Conservation (phyloP, 2,113 vertebrate genomes). For the Microtus richardsoni region DNA sequence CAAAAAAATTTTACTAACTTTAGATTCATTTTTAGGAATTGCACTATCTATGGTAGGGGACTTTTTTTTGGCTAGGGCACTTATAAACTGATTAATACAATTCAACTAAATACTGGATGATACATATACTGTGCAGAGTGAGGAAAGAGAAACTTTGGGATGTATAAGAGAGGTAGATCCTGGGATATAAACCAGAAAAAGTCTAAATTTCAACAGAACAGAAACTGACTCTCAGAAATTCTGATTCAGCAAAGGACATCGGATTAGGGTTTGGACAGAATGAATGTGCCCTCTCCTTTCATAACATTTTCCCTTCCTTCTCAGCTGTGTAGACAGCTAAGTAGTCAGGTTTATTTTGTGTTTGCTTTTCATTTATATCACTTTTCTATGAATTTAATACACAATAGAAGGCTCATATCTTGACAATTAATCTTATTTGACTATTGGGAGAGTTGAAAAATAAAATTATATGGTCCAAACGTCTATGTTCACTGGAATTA, state of each 20-base stretch:
- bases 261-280: background rate
- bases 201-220: background rate
- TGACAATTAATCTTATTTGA: slow-evolving; percentile 1
- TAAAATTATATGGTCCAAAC: background rate
- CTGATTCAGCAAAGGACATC: background rate
- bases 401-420: background rate
- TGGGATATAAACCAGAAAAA: too few relatives aligned
- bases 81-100: background rate
- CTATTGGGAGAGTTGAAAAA: background rate
- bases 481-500: background rate
- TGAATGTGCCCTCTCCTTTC: background rate
- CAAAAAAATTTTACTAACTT: background rate
- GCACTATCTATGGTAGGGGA: background rate
- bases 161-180: fast-evolving
- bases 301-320: background rate
- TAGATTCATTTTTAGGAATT: background rate
- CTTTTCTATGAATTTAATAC: background rate
- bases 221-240: background rate
- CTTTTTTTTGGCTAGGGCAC: background rate
- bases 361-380: background rate
- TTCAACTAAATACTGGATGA: background rate
- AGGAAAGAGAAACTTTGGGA: background rate
- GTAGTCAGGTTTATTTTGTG: background rate
- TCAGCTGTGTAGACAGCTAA: background rate
- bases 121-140: background rate